Evolutionary conservation across 2,113 vertebrate genomes (phyloP).

Genomic region (Jacana jacana): DNA sequence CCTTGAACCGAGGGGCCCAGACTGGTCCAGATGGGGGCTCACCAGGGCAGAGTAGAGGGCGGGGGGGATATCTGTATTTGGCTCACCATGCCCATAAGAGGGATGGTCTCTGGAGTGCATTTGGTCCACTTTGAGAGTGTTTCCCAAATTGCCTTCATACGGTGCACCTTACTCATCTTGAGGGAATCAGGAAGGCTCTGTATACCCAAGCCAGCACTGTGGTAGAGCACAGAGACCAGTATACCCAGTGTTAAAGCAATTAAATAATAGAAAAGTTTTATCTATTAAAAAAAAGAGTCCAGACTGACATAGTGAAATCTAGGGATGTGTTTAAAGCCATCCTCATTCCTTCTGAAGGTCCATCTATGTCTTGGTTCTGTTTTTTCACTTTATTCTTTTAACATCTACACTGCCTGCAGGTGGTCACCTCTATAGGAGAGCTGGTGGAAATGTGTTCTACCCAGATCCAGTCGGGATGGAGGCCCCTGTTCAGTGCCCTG

Average conservation of each 20-base stretch:
- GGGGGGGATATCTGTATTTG: neutral
- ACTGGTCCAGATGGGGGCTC: no score
- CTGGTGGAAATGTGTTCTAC: conserved; percentile 96
- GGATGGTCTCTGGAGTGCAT: neutral
- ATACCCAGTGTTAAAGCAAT: neutral
- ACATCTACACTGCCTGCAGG: conserved; percentile 71
- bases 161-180: neutral
- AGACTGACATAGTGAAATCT: neutral
- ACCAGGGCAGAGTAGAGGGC: no score
- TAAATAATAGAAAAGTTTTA: no score
- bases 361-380: neutral
- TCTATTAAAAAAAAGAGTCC: neutral
- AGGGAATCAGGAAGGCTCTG: neutral
- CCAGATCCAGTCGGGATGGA: conserved; percentile 95
- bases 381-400: neutral
- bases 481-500: conserved; percentile 94
- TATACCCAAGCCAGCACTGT: neutral
- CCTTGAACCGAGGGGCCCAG: no score
- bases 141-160: neutral
- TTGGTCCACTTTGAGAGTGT: neutral
- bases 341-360: neutral
- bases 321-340: neutral
- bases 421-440: conserved; percentile 94
- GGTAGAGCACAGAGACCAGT: neutral
- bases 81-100: neutral